Percentiles rank a stretch among this genome's conserved stretches.
Conservation (phyloP, 2,888 invertebrate species). For the Rhamnusium bicolor region DNA sequence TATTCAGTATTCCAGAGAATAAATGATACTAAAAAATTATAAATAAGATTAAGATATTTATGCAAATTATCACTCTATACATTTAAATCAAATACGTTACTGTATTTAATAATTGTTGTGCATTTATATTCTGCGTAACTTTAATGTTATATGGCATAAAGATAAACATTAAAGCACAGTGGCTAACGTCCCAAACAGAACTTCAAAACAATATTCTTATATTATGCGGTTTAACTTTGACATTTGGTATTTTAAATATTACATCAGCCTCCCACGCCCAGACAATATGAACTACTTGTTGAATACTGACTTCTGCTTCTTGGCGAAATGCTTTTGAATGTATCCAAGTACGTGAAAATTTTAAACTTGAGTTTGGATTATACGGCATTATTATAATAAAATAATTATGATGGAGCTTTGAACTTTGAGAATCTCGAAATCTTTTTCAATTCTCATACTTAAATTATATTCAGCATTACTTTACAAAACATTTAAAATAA, state of each 20-base stretch:
- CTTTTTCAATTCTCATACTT: neutral
- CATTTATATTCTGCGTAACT: too few species aligned
- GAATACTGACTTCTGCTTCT: conserved; percentile 13
- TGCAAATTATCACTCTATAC: too few species aligned
- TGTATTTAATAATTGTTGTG: too few species aligned
- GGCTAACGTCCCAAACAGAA: neutral
- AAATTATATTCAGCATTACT: too few species aligned
- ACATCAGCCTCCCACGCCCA: conserved; percentile 1
- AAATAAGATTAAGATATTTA: too few species aligned
- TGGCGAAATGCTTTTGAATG: neutral
- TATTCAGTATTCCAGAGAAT: too few species aligned
- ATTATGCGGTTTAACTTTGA: conserved; percentile 24
- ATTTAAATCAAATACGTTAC: too few species aligned
- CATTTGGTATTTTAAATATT: conserved; percentile 31
- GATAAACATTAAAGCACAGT: conserved; percentile 4
- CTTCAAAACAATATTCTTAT: conserved; percentile 11
- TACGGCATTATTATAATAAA: neutral
- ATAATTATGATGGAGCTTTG: conserved; percentile 3
- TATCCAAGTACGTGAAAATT: neutral
- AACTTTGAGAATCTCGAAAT: neutral
- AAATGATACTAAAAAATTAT: too few species aligned
- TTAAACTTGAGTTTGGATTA: neutral
- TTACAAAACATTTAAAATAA: too few species aligned
- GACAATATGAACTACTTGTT: conserved; percentile 30
- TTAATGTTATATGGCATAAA: neutral